phyloP scores from a whole-genome alignment of 2,888 invertebrate genomes.

The Amphimallon solstitiale region DNA sequence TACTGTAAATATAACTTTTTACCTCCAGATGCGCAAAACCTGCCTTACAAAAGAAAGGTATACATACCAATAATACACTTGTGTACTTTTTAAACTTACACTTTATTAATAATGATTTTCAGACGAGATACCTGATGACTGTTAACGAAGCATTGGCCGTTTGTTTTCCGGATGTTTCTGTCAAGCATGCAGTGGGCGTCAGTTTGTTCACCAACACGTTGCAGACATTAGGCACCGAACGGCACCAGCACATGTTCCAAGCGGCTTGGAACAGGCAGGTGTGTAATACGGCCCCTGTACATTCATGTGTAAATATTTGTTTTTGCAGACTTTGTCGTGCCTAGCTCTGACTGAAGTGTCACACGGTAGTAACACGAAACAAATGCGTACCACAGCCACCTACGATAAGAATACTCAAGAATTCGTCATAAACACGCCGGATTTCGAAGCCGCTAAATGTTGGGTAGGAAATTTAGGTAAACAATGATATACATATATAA shows the following conservation, averaged over 20 bases:
- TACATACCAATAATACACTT: slow-evolving; percentile 44
- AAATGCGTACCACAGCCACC: slow-evolving; percentile 89
- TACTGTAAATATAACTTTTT: slow-evolving; percentile 75
- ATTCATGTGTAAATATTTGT: slow-evolving; percentile 32
- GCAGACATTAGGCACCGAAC: slow-evolving; percentile 78
- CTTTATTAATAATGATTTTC: slow-evolving; percentile 46
- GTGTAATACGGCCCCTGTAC: slow-evolving; percentile 35
- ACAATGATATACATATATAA: neutral
- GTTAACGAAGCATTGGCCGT: slow-evolving; percentile 80
- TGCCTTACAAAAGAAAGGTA: slow-evolving; percentile 73
- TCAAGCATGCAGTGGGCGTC: slow-evolving; percentile 81
- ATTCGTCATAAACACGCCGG: slow-evolving; percentile 91
- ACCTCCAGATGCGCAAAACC: slow-evolving; percentile 70
- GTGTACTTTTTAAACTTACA: neutral
- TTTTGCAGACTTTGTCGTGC: slow-evolving; percentile 75
- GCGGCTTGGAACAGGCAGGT: slow-evolving; percentile 79
- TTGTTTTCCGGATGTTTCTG: slow-evolving; percentile 77
- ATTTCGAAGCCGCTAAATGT: slow-evolving; percentile 95
- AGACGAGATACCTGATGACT: slow-evolving; percentile 80
- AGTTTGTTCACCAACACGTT: slow-evolving; percentile 80
- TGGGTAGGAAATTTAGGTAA: slow-evolving; percentile 93
- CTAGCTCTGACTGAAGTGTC: slow-evolving; percentile 93
- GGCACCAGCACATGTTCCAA: slow-evolving; percentile 75
- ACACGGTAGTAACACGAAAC: slow-evolving; percentile 94
- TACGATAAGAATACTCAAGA: slow-evolving; percentile 81